Conservation (phyloP, 2,113 vertebrate genomes). For the Podiceps cristatus region DNA sequence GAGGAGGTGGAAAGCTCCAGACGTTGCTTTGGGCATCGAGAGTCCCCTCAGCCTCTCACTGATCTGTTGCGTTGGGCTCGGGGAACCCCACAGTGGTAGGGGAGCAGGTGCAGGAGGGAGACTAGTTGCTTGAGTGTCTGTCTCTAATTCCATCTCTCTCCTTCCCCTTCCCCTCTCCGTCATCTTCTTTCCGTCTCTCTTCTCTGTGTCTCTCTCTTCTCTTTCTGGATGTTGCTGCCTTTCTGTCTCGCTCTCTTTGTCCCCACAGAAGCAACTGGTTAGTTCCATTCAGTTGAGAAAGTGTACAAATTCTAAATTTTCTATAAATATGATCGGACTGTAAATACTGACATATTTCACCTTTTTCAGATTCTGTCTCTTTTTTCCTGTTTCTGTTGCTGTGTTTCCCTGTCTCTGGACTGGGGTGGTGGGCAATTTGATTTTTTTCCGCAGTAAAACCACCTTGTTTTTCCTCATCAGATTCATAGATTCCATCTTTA, state of each 20-base stretch:
- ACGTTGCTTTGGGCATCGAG: neutral
- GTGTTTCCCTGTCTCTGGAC: conserved; percentile 28
- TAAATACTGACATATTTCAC: conserved; percentile 21
- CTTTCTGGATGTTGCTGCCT: conserved; percentile 61
- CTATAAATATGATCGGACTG: conserved; percentile 18
- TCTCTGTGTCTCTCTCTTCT: conserved; percentile 60
- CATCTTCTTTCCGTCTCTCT: conserved; percentile 72
- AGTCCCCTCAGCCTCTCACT: neutral
- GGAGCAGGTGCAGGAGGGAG: conserved; percentile 59
- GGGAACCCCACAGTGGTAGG: conserved; percentile 42
- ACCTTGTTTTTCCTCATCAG: conserved; percentile 70
- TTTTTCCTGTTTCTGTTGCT: conserved; percentile 23
- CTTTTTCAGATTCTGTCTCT: conserved; percentile 25
- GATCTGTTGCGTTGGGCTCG: neutral
- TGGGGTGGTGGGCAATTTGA: conserved; percentile 52
- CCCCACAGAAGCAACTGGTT: conserved; percentile 82
- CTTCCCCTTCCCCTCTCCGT: conserved; percentile 71
- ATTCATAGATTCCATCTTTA: conserved; percentile 42
- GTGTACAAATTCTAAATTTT: conserved; percentile 38
- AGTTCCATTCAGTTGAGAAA: conserved; percentile 72
- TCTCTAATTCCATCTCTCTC: conserved; percentile 78
- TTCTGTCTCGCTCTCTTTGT: conserved; percentile 57
- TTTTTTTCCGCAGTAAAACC: conserved; percentile 59
- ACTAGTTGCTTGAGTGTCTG: conserved; percentile 16
- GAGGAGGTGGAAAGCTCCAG: conserved; percentile 18